Percentiles rank a stretch among this genome's conserved stretches.
Evolutionary conservation across 2,888 invertebrate species (phyloP).

Genomic region (Drosophila engyochracea): DNA sequence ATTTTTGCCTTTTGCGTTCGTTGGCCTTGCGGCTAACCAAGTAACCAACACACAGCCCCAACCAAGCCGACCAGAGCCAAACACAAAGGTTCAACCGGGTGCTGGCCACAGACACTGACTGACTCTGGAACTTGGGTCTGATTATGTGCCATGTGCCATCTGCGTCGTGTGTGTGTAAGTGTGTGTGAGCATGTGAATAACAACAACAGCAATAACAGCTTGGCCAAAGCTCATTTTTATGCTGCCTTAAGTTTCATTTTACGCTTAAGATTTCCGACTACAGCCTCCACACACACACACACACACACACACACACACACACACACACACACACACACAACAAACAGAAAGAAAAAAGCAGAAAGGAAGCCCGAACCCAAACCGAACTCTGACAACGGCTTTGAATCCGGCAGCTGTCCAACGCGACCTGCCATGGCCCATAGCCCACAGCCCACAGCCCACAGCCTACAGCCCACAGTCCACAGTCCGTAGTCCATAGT

Average conservation of each 20-base stretch:
- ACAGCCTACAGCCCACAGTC: not conserved
- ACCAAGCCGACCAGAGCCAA: not conserved
- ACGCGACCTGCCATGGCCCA: slow-evolving; percentile 8
- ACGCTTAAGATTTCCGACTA: slow-evolving; percentile 43
- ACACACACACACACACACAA: not conserved
- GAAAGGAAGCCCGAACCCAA: not conserved
- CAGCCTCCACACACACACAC: not conserved
- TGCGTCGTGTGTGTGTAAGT: not conserved
- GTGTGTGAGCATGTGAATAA: slow-evolving; percentile 25
- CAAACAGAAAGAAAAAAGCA: not conserved
- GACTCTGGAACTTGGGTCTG: slow-evolving; percentile 47
- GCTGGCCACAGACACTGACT: slow-evolving; percentile 34
- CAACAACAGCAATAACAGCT: slow-evolving; percentile 20
- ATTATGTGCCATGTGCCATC: slow-evolving; percentile 51
- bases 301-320: not conserved
- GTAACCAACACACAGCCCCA: slow-evolving; percentile 30
- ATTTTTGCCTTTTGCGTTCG: slow-evolving; percentile 65
- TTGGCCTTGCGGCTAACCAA: slow-evolving; percentile 59
- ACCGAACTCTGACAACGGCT: slow-evolving; percentile 12
- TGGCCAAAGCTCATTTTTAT: slow-evolving; percentile 51
- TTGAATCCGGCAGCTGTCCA: slow-evolving; percentile 24
- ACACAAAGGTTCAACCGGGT: slow-evolving; percentile 35
- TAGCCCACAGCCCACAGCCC: not conserved
- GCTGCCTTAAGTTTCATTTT: slow-evolving; percentile 51
- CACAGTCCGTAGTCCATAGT: not conserved